phyloP scores from a whole-genome alignment of 1,140 invertebrate species.

The Druon quercuslanigerum region DNA sequence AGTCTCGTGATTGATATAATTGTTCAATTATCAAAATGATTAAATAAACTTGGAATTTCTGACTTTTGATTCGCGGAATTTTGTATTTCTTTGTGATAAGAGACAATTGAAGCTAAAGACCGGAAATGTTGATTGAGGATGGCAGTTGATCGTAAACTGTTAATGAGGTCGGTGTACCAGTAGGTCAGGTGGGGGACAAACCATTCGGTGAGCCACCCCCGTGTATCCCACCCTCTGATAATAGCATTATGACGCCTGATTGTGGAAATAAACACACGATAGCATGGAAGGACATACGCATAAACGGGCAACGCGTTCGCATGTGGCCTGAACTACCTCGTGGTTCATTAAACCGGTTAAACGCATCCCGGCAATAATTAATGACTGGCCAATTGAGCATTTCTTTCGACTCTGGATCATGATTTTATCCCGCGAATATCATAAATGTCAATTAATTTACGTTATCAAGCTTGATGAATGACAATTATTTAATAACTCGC shows the following conservation, averaged over 20 bases:
- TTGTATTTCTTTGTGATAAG: too few species aligned
- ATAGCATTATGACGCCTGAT: constrained; percentile 71
- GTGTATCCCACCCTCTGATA: constrained; percentile 66
- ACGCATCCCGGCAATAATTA: constrained; percentile 60
- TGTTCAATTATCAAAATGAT: too few species aligned
- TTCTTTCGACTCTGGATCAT: constrained; percentile 45
- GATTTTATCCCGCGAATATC: constrained; percentile 38
- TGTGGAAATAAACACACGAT: constrained; percentile 68
- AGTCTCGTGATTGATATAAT: too few species aligned
- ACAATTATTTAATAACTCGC: not conserved
- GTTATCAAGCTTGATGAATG: not conserved
- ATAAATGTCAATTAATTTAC: not conserved
- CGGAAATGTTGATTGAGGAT: not conserved
- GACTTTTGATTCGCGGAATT: too few species aligned
- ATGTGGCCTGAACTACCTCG: constrained; percentile 29
- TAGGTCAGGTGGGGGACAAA: constrained; percentile 53
- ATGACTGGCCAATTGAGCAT: constrained; percentile 44
- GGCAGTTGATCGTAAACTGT: not conserved
- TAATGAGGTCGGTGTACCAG: constrained; percentile 64
- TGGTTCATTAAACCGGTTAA: constrained; percentile 62
- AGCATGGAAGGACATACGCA: constrained; percentile 38
- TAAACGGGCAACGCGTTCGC: constrained; percentile 33
- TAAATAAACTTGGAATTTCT: too few species aligned
- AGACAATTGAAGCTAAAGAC: too few species aligned
- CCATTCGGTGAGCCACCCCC: constrained; percentile 53